phyloP scores from a whole-genome alignment of 2,113 vertebrate genomes.

The Ceyx cyanopectus region DNA sequence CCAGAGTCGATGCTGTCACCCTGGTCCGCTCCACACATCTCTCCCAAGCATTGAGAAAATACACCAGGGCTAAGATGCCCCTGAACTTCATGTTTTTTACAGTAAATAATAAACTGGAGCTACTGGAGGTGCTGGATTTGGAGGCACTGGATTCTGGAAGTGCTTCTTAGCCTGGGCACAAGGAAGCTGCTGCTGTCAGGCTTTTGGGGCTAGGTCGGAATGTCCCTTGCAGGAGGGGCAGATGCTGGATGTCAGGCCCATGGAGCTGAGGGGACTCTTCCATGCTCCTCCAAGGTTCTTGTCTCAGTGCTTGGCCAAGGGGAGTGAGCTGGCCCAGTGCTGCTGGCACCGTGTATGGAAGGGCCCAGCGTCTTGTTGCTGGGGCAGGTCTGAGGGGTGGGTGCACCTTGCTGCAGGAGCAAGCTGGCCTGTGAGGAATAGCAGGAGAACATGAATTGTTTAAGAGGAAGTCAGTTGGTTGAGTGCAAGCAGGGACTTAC shows the following conservation, averaged over 20 bases:
- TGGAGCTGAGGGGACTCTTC: neutral
- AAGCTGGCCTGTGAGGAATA: neutral
- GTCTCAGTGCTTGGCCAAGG: neutral
- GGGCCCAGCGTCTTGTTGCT: rapidly evolving
- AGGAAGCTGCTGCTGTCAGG: neutral
- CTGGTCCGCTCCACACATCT: neutral
- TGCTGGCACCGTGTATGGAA: rapidly evolving
- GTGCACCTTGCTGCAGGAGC: neutral
- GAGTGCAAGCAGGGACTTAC: constrained; percentile 52
- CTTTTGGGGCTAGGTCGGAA: neutral
- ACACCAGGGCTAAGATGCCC: neutral
- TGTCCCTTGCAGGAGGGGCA: neutral
- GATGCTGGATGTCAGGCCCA: neutral
- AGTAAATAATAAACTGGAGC: neutral
- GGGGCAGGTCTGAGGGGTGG: neutral
- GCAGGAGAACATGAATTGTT: constrained; percentile 40
- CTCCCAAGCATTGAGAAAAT: rapidly evolving
- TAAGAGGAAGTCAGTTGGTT: constrained; percentile 50
- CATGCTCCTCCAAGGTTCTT: neutral
- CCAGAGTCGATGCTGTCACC: neutral
- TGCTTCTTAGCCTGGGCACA: neutral
- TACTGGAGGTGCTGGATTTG: too few relatives aligned
- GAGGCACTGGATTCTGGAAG: neutral
- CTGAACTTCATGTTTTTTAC: neutral
- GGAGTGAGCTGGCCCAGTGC: neutral